A percentile compares a stretch with the other conserved stretches of the same genome.
Evolutionary conservation across 2,888 invertebrate genomes (phyloP).

Genomic region (Melanargia galathea): DNA sequence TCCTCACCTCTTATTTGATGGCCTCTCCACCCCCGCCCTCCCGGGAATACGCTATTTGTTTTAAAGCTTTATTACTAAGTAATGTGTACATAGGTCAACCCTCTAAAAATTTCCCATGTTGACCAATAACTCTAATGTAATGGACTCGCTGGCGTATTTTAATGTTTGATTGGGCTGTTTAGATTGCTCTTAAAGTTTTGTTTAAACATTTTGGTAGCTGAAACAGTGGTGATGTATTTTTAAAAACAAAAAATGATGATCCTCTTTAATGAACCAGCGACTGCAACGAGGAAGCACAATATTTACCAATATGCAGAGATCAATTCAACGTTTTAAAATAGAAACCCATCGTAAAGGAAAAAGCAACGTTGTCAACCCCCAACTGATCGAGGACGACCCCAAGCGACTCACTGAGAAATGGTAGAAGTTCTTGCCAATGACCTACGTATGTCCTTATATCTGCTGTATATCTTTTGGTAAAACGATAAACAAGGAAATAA

Average conservation of each 20-base stretch:
- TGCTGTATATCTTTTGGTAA: no score
- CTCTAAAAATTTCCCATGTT: conserved; percentile 74
- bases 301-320: no score
- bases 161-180: conserved; percentile 33
- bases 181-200: conserved; percentile 9
- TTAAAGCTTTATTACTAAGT: conserved; percentile 82
- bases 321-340: no score
- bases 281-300: no score
- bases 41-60: conserved; percentile 73
- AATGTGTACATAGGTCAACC: conserved; percentile 81
- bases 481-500: no score
- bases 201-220: conserved; percentile 2
- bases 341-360: no score
- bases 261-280: neutral
- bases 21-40: conserved; percentile 59
- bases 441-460: no score
- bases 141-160: conserved; percentile 36
- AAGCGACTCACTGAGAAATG: no score
- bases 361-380: no score
- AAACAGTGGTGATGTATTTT: neutral
- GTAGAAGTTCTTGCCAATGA: no score
- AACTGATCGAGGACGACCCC: no score
- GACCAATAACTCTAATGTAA: conserved; percentile 77
- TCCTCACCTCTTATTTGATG: conserved; percentile 69
- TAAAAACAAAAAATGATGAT: neutral